A percentile compares a stretch with the other conserved stretches of the same genome.
These are phyloP conservation scores for Popillia japonica DNA, from an alignment of 1,140 invertebrate species.

Conservation along the genomic window DNA sequence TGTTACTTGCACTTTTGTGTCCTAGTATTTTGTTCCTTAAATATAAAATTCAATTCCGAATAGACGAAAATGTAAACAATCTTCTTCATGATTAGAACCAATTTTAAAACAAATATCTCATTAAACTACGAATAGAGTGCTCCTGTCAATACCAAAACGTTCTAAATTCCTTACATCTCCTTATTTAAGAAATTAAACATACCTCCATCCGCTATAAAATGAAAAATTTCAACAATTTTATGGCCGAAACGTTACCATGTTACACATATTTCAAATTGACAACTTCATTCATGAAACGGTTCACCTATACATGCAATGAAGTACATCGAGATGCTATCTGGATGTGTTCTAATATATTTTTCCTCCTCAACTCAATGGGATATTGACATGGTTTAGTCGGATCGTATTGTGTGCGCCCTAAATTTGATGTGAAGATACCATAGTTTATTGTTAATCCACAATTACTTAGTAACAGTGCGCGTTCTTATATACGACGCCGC, in stretches of 20 bases:
- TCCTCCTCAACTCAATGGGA: slow-evolving; percentile 33
- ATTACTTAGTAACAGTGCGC: slow-evolving; percentile 37
- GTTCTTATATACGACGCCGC: slow-evolving; percentile 17
- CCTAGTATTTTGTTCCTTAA: too few species aligned
- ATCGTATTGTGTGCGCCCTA: slow-evolving; percentile 35
- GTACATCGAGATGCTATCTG: not conserved
- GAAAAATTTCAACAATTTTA: not conserved
- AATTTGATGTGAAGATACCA: slow-evolving; percentile 38
- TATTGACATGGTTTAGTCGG: slow-evolving; percentile 34
- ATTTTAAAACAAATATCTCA: too few species aligned
- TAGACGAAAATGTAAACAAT: too few species aligned
- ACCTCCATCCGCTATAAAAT: too few species aligned
- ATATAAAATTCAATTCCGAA: too few species aligned
- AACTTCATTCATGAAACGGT: not conserved
- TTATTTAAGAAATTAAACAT: too few species aligned
- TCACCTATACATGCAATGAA: not conserved
- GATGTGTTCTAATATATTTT: slow-evolving; percentile 32
- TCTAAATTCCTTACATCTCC: too few species aligned
- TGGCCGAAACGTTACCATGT: not conserved
- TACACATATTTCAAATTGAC: slow-evolving; percentile 26
- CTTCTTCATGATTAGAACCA: too few species aligned
- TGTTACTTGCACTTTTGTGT: too few species aligned
- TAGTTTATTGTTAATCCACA: slow-evolving; percentile 35
- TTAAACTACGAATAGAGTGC: too few species aligned
- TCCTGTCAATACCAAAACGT: too few species aligned